phyloP scores from a whole-genome alignment of 1,140 invertebrate genomes.

The Pseudomyrmex sp. region DNA sequence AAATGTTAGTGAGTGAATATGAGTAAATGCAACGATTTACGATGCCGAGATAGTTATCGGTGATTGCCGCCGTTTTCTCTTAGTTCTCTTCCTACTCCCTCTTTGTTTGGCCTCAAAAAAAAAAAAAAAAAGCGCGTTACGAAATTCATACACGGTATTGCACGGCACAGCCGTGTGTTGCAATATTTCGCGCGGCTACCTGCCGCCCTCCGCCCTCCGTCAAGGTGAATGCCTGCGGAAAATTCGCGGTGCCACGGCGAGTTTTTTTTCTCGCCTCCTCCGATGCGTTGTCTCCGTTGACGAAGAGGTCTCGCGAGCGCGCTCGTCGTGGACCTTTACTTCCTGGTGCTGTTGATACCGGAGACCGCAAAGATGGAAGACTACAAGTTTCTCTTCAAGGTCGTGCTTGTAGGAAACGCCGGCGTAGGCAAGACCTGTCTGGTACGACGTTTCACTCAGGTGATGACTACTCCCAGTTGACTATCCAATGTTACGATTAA shows the following conservation, averaged over 20 bases:
- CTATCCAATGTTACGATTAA: no score
- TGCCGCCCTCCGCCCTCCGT: constrained; percentile 54
- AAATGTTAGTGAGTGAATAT: background rate
- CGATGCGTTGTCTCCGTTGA: constrained; percentile 26
- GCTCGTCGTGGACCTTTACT: constrained; percentile 44
- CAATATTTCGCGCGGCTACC: constrained; percentile 29
- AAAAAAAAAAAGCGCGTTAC: constrained; percentile 34
- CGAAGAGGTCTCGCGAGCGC: constrained; percentile 45
- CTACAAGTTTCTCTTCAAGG: constrained; percentile 99
- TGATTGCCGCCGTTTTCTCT: constrained; percentile 17
- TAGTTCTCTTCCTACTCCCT: background rate
- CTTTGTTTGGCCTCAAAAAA: background rate
- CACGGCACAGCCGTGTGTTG: constrained; percentile 17
- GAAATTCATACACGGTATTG: background rate
- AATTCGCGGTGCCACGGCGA: constrained; percentile 59
- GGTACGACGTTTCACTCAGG: constrained; percentile 95
- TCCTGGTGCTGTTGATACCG: constrained; percentile 24
- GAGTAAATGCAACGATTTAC: background rate
- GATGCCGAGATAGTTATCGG: constrained; percentile 34
- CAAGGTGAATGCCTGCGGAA: constrained; percentile 72
- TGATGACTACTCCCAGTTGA: constrained; percentile 70
- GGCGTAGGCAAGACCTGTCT: constrained; percentile 98
- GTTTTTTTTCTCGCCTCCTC: background rate
- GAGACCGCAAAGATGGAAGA: constrained; percentile 92
- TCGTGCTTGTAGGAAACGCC: constrained; percentile 97